These are phyloP conservation scores for Acleris holmiana DNA, from an alignment of 2,888 invertebrate species.

Conservation along the genomic window DNA sequence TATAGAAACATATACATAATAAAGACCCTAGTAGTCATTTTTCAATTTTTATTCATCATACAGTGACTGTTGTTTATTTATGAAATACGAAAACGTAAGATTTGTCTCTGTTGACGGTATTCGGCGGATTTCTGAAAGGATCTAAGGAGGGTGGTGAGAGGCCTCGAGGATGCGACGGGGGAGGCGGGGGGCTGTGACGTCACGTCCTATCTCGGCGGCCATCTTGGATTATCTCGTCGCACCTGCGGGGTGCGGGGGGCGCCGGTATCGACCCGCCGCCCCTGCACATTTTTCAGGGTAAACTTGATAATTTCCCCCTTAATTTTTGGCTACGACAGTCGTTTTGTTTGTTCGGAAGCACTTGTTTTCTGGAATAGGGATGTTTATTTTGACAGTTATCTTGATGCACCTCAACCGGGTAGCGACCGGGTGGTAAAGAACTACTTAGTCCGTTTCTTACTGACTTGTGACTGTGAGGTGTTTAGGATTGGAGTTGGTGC, in stretches of 20 bases:
- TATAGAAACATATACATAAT: too few species aligned
- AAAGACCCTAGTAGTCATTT: too few species aligned
- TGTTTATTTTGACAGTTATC: too few species aligned
- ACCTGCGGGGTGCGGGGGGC: constrained; percentile 77
- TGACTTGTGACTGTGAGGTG: too few species aligned
- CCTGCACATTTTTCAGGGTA: constrained; percentile 78
- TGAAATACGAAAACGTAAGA: constrained; percentile 14
- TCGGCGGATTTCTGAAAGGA: constrained; percentile 78
- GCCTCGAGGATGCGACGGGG: constrained; percentile 77
- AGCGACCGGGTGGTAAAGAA: too few species aligned
- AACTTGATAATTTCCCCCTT: constrained; percentile 58
- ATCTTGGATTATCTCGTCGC: constrained; percentile 85
- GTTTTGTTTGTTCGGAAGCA: constrained; percentile 15
- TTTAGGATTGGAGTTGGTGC: too few species aligned
- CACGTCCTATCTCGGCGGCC: constrained; percentile 85
- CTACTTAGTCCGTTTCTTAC: too few species aligned
- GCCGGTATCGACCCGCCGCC: constrained; percentile 76
- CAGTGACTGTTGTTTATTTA: not conserved
- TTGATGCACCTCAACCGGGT: too few species aligned
- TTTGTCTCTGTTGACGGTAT: constrained; percentile 59
- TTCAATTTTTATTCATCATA: too few species aligned
- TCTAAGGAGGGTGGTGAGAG: constrained; percentile 82
- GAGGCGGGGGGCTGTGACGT: constrained; percentile 75
- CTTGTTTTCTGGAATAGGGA: not conserved
- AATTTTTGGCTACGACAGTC: constrained; percentile 33